Evolutionary conservation across 2,888 invertebrate species (phyloP), one percentile per base, ranked within the genome.

Genomic region (Dryomyza anilis): DNA sequence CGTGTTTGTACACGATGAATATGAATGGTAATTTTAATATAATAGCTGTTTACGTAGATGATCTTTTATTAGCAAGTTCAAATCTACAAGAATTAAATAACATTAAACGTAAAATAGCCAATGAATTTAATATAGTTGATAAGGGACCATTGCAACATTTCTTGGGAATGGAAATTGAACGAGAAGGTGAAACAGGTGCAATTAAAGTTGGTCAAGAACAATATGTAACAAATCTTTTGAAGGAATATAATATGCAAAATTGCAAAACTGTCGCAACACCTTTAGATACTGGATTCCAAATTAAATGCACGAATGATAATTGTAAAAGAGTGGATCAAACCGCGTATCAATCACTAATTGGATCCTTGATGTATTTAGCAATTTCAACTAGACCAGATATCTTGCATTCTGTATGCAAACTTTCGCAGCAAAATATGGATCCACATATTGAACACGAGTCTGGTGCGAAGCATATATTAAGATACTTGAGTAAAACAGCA

Each of bases 331-430:
- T 59, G 12, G 53, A 68, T 36, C 10, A 10, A 8, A 65, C 48
- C 14, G 36, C 14, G 10, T 69, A 64, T 58, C 70, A 69, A 36
- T 64, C 67, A 7, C 25, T 69, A n/a, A 63, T 69, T 21, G 70
- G 69, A n/a, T 68, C 67, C 3, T 48, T 69, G 4, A 65, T 62
- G 52, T 67, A 69, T 66, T 14, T 68, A 12, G 59, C 65, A 1
- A 39, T 68, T 21, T 63, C 53, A 4, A 65, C 66, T 7, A 45
- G 70, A 33, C 71, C 68, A 8, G 69, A 68, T 53, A 64, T 71
- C 46, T 39, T 62, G 16, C 64, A 69, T 50, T 60, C 66, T n/a
- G 55, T 67, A 3, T 46, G 63, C 29, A 66, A 65, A 25, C 46
- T 69, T 1, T 48, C 64, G 10, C 71, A 71, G 39, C 48, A 57